phyloP scores from a whole-genome alignment of 2,888 invertebrate genomes.

The Temnothorax rugatulus region DNA sequence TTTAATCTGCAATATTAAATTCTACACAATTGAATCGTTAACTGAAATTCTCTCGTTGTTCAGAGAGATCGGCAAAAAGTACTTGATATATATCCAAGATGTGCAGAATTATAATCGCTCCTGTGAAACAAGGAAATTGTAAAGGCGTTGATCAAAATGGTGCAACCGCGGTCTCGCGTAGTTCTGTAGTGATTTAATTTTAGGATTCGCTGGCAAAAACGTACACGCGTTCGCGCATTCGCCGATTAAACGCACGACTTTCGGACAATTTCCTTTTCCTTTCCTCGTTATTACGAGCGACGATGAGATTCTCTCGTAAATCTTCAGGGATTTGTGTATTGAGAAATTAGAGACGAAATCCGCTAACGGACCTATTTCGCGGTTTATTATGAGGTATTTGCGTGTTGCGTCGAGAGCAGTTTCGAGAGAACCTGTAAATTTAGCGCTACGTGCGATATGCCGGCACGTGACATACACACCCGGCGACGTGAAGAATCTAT shows the following conservation, averaged over 20 bases:
- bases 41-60: background rate
- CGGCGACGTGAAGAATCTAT: constrained; percentile 46
- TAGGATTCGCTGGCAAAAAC: constrained; percentile 9
- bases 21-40: background rate
- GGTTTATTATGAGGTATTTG: constrained; percentile 19
- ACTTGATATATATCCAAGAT: background rate
- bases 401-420: constrained; percentile 22
- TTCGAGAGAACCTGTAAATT: constrained; percentile 45
- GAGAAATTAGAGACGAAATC: constrained; percentile 30
- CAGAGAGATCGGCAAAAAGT: background rate
- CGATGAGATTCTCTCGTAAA: constrained; percentile 14
- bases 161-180: constrained; percentile 12
- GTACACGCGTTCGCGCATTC: background rate
- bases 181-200: constrained; percentile 39
- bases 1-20: background rate
- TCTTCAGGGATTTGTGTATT: constrained; percentile 41
- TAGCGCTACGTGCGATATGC: constrained; percentile 8
- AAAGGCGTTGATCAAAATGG: background rate
- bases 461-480: constrained; percentile 26
- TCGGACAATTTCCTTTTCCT: background rate
- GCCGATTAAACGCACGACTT: background rate
- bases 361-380: constrained; percentile 46
- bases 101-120: background rate
- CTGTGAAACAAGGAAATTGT: background rate
- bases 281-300: background rate